Evolutionary conservation across 1,140 invertebrate genomes (phyloP).

Genomic region (Drosophila insularis): DNA sequence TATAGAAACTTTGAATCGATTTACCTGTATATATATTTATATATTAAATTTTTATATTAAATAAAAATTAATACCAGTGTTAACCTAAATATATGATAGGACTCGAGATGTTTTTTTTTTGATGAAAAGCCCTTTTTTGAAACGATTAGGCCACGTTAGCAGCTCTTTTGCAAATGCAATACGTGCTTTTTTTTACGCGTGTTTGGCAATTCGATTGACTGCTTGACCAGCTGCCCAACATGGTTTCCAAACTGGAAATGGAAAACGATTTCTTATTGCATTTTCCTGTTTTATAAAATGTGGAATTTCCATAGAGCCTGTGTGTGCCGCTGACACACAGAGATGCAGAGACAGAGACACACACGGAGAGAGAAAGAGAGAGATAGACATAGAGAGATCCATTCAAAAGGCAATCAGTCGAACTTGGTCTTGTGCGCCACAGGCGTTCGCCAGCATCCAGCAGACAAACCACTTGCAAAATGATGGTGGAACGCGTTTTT

Average conservation of each 20-base stretch:
- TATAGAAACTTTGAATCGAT: too few relatives aligned
- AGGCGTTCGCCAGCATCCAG: constrained; percentile 17
- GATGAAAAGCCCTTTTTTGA: neutral
- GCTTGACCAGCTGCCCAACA: constrained; percentile 49
- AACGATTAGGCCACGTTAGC: neutral
- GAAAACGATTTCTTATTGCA: constrained; percentile 61
- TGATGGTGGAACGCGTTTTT: constrained; percentile 35
- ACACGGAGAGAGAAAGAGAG: neutral
- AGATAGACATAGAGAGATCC: constrained; percentile 12
- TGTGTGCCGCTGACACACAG: neutral
- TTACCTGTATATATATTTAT: too few relatives aligned
- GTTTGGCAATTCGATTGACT: constrained; percentile 40
- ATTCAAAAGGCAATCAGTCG: constrained; percentile 3
- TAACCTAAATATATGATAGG: too few relatives aligned
- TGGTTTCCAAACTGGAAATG: constrained; percentile 62
- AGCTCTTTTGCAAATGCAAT: neutral
- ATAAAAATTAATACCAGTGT: too few relatives aligned
- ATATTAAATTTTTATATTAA: too few relatives aligned
- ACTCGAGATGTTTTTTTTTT: neutral
- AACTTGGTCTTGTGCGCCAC: constrained; percentile 20
- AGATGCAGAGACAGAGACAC: neutral
- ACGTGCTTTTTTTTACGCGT: neutral
- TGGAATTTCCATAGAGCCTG: constrained; percentile 67
- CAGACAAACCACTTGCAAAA: constrained; percentile 1
- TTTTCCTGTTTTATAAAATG: constrained; percentile 68